Conservation (phyloP, 2,888 invertebrate genomes). For the Strigamia maritima region DNA sequence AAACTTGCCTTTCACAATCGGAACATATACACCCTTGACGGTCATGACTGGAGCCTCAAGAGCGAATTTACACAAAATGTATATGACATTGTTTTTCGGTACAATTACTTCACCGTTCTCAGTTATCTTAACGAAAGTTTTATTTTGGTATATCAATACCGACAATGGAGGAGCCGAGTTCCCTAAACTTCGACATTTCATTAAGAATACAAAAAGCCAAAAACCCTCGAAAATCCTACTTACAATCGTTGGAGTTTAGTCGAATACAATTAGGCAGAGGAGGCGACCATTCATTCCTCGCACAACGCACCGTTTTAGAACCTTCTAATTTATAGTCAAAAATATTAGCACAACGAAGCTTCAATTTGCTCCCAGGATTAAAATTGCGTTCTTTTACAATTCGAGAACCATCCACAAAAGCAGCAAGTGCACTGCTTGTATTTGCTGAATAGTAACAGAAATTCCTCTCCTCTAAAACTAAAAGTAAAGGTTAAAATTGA, state of each 20-base stretch:
- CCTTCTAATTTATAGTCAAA: background rate
- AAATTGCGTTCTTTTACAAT: background rate
- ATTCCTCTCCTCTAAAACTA: background rate
- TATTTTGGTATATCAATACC: background rate
- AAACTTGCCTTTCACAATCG: constrained; percentile 5
- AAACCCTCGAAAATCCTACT: background rate
- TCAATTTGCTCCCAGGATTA: background rate
- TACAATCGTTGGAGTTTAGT: background rate
- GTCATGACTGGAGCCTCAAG: background rate
- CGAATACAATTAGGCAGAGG: background rate
- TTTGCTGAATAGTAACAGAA: background rate
- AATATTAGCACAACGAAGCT: background rate
- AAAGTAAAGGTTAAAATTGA: background rate
- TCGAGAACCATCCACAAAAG: background rate
- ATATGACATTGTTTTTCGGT: background rate
- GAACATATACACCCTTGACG: background rate
- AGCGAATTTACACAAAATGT: background rate
- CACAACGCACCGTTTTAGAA: background rate
- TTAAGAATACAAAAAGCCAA: background rate
- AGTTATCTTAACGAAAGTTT: background rate
- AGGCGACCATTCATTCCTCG: background rate
- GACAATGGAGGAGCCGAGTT: background rate
- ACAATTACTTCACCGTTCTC: background rate
- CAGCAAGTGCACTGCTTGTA: background rate
- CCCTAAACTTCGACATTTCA: background rate